Percentiles rank a stretch among this genome's conserved stretches.
Evolutionary conservation across 2,888 invertebrate genomes (phyloP).

Genomic region (Oeneis ivallda): DNA sequence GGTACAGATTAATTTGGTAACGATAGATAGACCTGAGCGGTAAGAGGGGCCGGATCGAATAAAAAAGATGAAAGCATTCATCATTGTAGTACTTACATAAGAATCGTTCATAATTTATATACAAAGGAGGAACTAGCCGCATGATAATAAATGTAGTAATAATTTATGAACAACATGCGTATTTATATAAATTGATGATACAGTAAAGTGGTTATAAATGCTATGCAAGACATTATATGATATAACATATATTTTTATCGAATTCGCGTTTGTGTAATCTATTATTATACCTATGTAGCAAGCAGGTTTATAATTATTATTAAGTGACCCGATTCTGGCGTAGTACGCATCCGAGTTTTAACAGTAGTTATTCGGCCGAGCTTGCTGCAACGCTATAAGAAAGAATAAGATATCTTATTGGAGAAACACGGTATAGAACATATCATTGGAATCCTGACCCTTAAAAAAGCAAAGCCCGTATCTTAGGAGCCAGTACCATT

Average conservation of each 20-base stretch:
- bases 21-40: constrained; percentile 16
- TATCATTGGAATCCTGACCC: no score
- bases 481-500: no score
- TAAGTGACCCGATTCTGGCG: no score
- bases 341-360: no score
- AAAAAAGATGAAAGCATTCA: constrained; percentile 31
- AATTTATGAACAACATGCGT: constrained; percentile 3
- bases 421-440: no score
- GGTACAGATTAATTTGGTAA: constrained; percentile 19
- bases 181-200: constrained; percentile 2
- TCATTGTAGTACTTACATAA: constrained; percentile 33
- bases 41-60: constrained; percentile 26
- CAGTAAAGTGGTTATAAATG: background rate
- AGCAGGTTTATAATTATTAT: no score
- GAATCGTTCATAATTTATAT: constrained; percentile 29
- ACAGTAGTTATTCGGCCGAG: no score
- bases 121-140: constrained; percentile 20
- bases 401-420: no score
- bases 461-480: no score
- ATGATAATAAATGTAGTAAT: background rate
- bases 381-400: no score
- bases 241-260: background rate
- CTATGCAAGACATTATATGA: no score
- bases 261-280: background rate
- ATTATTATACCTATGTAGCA: no score